Base-by-base conservation (phyloP, 2,888 invertebrate species). In the Diachrysia chrysitis region DNA sequence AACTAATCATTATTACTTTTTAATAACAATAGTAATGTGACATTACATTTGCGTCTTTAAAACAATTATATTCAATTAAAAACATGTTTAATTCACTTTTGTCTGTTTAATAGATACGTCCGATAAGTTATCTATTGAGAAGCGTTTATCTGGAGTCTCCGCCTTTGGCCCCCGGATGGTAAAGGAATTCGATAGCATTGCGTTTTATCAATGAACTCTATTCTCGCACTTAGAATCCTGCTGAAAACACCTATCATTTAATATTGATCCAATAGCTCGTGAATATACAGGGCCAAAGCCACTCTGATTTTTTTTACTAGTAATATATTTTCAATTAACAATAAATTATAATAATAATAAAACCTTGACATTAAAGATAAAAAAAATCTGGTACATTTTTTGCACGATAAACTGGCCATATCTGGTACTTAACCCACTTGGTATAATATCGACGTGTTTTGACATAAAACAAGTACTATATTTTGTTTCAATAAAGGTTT, bases 141-240 rank as follows among this genome's bases (percentile, higher is more conserved):
- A n/a, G 46, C 53, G 48, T 51, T 63, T 51, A 79, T 71, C 57
- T 53, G 23, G 25, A 58, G 54, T 32, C 58, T 51, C 53, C 60
- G 32, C 73, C 58, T 71, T 58, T 71, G 69, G 58, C 79, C 63
- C 60, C 63, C 16, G 37, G 51, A 66, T 7, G 58, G 61, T 68
- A 58, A 69, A 70, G 55, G 25, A 69, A 64, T 66, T 70, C 56
- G 63, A 69, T 77, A 79, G 25, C 55, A 51, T 62, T 64, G 66
- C 66, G 51, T 21, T 69, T 64, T 69, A 70, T 72, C 59, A 64
- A 70, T 76, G 58, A 71, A 64, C 51, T 61, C 23, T 58, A 55
- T 17, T 6, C 16, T 9, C n/a, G 17, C n/a, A 17, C 19, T 32
- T 7, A 17, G 29, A 6, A 23, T 37, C 16, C 19, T 16, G 3